Evolutionary conservation across 2,797 vertebrate species (phyloP).

Genomic region (Pteronotus mesoamericanus): DNA sequence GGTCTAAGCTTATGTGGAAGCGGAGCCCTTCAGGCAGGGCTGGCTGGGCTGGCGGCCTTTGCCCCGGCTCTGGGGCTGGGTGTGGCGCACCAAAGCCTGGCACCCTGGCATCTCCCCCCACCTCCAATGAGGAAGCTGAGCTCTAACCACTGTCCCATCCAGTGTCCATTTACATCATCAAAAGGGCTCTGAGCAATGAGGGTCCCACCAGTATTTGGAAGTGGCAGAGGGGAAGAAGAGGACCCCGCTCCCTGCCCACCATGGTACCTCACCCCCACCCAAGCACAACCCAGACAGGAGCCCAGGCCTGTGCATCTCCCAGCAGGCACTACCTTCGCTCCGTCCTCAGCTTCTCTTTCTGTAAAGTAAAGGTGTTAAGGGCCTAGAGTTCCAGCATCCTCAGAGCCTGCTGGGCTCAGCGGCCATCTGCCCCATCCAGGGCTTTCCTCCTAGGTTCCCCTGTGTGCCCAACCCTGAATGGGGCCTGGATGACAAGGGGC

Average conservation of each 20-base stretch:
- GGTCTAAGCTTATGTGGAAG: not conserved
- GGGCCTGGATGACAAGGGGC: not conserved
- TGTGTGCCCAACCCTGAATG: not conserved
- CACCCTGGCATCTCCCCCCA: accelerated
- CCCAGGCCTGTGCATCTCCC: not conserved
- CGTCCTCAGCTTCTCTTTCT: not conserved
- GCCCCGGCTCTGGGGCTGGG: not conserved
- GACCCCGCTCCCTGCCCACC: not conserved
- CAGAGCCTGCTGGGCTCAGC: not conserved
- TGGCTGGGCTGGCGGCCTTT: not conserved
- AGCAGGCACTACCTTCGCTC: not conserved
- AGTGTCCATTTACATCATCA: not conserved
- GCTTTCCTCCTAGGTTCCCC: not conserved
- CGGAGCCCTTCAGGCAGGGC: not conserved
- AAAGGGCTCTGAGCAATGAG: not conserved
- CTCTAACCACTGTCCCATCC: not conserved
- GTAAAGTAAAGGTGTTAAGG: not conserved
- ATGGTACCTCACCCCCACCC: not conserved
- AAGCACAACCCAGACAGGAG: not conserved
- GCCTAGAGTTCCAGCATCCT: not conserved
- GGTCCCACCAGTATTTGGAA: not conserved
- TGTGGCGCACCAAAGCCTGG: not conserved
- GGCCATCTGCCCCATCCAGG: not conserved
- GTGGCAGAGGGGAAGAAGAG: accelerated
- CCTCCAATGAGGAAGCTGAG: not conserved